Conservation (phyloP, 2,113 vertebrate genomes). For the Cochlearius cochlearius region DNA sequence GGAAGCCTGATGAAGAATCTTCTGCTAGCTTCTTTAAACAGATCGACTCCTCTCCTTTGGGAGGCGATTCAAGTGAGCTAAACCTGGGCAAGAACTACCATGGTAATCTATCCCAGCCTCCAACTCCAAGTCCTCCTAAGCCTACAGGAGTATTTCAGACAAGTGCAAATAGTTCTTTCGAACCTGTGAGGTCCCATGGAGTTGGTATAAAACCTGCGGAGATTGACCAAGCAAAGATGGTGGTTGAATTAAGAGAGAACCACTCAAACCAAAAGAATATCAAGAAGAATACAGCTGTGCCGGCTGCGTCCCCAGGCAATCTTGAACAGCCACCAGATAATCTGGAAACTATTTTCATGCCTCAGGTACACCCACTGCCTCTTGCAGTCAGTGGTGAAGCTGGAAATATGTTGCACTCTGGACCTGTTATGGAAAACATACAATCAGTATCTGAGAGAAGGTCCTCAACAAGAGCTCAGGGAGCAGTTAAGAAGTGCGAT, state of each 20-base stretch:
- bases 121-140: slow-evolving; percentile 94
- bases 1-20: slow-evolving; percentile 82
- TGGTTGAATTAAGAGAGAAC: slow-evolving; percentile 78
- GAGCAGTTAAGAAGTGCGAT: slow-evolving; percentile 83
- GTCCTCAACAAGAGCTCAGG: slow-evolving; percentile 80
- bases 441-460: slow-evolving; percentile 68
- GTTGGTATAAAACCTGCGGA: slow-evolving; percentile 85
- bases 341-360: slow-evolving; percentile 85
- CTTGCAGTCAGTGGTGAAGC: background rate
- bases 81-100: slow-evolving; percentile 66
- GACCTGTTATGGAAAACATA: slow-evolving; percentile 40
- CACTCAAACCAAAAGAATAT: slow-evolving; percentile 5
- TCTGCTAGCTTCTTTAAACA: slow-evolving; percentile 90
- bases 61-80: slow-evolving; percentile 62
- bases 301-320: slow-evolving; percentile 81
- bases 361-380: slow-evolving; percentile 55
- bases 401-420: slow-evolving; percentile 48
- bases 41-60: slow-evolving; percentile 87
- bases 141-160: slow-evolving; percentile 92
- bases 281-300: background rate
- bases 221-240: slow-evolving; percentile 87
- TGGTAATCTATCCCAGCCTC: slow-evolving; percentile 70
- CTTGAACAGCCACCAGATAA: slow-evolving; percentile 96
- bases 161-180: slow-evolving; percentile 95
- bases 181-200: slow-evolving; percentile 88